phyloP scores from a whole-genome alignment of 1,140 invertebrate species.

The Lucilia cuprina region DNA sequence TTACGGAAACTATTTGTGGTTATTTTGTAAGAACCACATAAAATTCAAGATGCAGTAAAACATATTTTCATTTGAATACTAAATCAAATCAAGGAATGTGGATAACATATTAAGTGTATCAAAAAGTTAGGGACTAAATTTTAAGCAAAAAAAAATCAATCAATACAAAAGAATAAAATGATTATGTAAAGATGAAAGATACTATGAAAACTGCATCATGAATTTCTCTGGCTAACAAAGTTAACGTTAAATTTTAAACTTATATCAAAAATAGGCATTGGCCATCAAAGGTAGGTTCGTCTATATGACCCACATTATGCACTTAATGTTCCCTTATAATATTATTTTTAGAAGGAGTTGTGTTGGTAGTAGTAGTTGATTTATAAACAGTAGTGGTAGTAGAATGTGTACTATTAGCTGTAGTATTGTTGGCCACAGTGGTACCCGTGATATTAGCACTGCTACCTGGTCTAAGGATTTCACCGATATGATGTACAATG shows the following conservation, averaged over 20 bases:
- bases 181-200: not conserved
- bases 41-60: not conserved
- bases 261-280: not conserved
- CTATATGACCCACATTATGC: not conserved
- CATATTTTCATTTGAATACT: not conserved
- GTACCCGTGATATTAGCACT: constrained; percentile 50
- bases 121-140: not conserved
- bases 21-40: not conserved
- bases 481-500: constrained; percentile 98
- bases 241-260: not conserved
- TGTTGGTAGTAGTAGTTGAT: constrained; percentile 7
- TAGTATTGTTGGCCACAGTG: constrained; percentile 49
- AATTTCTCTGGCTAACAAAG: not conserved
- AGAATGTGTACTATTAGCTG: constrained; percentile 50
- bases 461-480: constrained; percentile 76
- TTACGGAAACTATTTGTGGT: not conserved
- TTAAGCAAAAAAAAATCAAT: not conserved
- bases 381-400: constrained; percentile 37
- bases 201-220: constrained; percentile 9
- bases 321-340: constrained; percentile 61
- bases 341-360: constrained; percentile 39
- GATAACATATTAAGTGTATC: not conserved
- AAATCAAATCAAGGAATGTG: not conserved
- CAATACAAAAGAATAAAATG: not conserved
- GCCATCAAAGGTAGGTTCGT: not conserved